Evolutionary conservation across 30 jellyfish, hydroid and myxozoan species (phyloP).

Genomic region (Cassiopea xamachana): DNA sequence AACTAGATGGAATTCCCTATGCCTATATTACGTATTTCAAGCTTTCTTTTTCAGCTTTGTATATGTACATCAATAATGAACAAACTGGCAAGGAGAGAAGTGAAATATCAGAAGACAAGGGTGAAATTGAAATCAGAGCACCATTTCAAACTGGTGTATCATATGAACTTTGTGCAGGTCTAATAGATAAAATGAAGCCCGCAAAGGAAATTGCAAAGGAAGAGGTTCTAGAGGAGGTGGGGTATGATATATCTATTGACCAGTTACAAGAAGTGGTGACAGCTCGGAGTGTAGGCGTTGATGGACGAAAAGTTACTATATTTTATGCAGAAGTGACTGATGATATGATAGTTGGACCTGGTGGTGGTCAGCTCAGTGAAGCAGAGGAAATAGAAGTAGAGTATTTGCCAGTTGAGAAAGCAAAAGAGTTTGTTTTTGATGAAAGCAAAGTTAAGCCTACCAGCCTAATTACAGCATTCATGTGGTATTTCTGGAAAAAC

Average conservation of each 20-base stretch:
- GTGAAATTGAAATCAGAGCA: slow-evolving; percentile 59
- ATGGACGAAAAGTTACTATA: slow-evolving; percentile 75
- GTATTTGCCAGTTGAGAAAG: slow-evolving; percentile 80
- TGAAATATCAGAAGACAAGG: slow-evolving; percentile 53
- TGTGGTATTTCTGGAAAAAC: slow-evolving; percentile 92
- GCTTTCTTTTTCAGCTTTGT: slow-evolving; percentile 68
- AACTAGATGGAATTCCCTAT: not conserved
- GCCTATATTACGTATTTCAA: not conserved
- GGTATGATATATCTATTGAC: slow-evolving; percentile 78
- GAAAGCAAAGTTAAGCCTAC: slow-evolving; percentile 74
- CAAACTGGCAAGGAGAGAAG: slow-evolving; percentile 67
- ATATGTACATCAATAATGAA: slow-evolving; percentile 79
- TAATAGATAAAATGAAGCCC: slow-evolving; percentile 79
- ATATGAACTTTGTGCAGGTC: slow-evolving; percentile 98
- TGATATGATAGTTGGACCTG: slow-evolving; percentile 85
- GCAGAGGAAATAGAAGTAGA: slow-evolving; percentile 89
- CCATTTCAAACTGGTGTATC: slow-evolving; percentile 82
- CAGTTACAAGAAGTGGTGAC: slow-evolving; percentile 42
- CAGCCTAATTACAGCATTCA: slow-evolving; percentile 84
- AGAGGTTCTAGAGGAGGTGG: slow-evolving; percentile 94
- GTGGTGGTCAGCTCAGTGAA: slow-evolving; percentile 91
- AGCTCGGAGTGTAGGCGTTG: slow-evolving; percentile 73
- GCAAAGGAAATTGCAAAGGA: slow-evolving; percentile 82
- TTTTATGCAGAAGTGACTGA: slow-evolving; percentile 97
- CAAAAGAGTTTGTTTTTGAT: slow-evolving; percentile 78